These are phyloP conservation scores for Hecatera dysodea DNA, from an alignment of 2,888 invertebrate species.

Conservation along the genomic window DNA sequence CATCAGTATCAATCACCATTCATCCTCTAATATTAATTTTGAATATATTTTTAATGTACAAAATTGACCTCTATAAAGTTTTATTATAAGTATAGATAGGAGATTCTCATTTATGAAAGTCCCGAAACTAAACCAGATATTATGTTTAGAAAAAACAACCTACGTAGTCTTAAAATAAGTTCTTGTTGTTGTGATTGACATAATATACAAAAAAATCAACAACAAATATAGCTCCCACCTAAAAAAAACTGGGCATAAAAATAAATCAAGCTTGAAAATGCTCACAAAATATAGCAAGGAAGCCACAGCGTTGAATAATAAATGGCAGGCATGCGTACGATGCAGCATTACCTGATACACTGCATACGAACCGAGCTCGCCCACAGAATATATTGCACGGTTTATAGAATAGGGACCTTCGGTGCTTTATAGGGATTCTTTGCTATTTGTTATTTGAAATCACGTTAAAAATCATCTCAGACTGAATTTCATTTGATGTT, in stretches of 20 bases:
- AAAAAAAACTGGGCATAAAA: slow-evolving; percentile 10
- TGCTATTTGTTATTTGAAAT: neutral
- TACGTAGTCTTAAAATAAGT: neutral
- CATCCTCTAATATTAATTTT: too few relatives aligned
- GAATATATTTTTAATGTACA: too few relatives aligned
- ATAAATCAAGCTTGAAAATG: slow-evolving; percentile 52
- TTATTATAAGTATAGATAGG: too few relatives aligned
- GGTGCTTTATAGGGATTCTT: slow-evolving; percentile 4
- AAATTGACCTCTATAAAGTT: too few relatives aligned
- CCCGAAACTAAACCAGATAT: neutral
- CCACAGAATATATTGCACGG: slow-evolving; percentile 36
- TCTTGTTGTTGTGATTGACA: neutral
- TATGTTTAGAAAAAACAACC: neutral
- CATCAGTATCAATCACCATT: too few relatives aligned
- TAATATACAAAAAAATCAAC: neutral
- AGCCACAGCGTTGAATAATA: slow-evolving; percentile 56
- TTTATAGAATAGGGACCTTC: neutral
- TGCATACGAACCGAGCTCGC: slow-evolving; percentile 33
- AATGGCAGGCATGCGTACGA: slow-evolving; percentile 55
- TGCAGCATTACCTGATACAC: slow-evolving; percentile 51
- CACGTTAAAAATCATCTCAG: neutral
- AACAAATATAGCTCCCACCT: neutral
- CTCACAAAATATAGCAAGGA: slow-evolving; percentile 47
- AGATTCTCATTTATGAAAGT: neutral
- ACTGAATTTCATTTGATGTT: too few relatives aligned